phyloP scores from a whole-genome alignment of 1,140 invertebrate genomes.

The Drosophila jambulina region DNA sequence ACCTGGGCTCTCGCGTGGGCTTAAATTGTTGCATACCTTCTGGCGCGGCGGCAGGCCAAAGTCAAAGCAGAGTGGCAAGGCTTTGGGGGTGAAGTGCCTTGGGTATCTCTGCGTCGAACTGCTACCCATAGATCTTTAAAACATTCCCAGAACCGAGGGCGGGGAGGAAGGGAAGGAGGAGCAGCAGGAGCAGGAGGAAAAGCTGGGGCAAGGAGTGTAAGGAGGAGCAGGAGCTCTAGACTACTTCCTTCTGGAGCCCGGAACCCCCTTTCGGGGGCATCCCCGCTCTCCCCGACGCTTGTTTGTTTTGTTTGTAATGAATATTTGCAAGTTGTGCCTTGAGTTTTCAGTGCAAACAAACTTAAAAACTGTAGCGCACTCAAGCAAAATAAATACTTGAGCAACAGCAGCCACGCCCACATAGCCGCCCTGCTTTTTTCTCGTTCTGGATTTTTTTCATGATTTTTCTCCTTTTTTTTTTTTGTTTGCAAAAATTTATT shows the following conservation, averaged over 20 bases:
- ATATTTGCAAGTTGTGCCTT: conserved; percentile 81
- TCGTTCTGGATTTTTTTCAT: background rate
- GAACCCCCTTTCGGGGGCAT: background rate
- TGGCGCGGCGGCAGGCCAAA: background rate
- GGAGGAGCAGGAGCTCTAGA: conserved; percentile 17
- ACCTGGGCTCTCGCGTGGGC: background rate
- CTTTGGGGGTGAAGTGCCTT: background rate
- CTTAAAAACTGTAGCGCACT: conserved; percentile 82
- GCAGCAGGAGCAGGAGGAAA: background rate
- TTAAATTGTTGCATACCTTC: conserved; percentile 19
- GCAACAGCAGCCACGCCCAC: conserved; percentile 51
- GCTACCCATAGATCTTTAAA: conserved; percentile 25
- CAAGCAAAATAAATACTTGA: conserved; percentile 81
- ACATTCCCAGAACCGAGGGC: conserved; percentile 1
- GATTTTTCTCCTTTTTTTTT: conserved; percentile 13
- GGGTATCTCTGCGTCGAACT: conserved; percentile 38
- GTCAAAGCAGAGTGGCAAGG: background rate
- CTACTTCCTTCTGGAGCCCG: conserved; percentile 18
- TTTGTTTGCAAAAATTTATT: conserved; percentile 70
- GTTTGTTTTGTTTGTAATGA: conserved; percentile 73
- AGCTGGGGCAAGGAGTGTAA: background rate
- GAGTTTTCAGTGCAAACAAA: conserved; percentile 77
- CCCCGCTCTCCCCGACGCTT: background rate
- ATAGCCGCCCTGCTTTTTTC: background rate
- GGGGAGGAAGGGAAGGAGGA: too few species aligned